Evolutionary conservation across 2,113 vertebrate genomes (phyloP), one percentile per base, ranked within the genome.

Genomic region (Anser brachyrhynchus): DNA sequence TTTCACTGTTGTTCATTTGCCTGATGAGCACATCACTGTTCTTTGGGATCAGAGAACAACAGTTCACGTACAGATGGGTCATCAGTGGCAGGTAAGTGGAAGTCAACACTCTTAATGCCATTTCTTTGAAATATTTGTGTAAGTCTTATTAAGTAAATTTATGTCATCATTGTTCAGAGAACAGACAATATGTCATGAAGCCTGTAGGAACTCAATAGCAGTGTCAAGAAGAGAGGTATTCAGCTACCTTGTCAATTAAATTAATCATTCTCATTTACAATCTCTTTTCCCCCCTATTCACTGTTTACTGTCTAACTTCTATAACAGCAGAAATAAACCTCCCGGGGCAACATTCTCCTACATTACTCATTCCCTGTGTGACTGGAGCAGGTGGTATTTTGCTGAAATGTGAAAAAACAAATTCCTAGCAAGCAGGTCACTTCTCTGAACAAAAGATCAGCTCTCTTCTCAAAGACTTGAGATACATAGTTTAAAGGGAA

Each of bases 1-100:
- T 97, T 99, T 99, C 97, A 99, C 98, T 1, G 96, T 99, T 65
- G 96, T 99, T 85, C 98, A 99, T 81, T 98, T 99, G 94, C 98
- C 98, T 11, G 88, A 95, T 61, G 98, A 99, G 29, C 98, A 99
- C 10, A 94, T 99, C 87, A 99, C 99, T 11, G 65, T 99, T 67
- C 98, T 99, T 59, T 99, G 99, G 99, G 99, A 99, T 97, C 98
- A 98, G n/a, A 99, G 99, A 91, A 99, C 98, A 86, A 99, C 99
- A 1, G 92, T 99, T 93, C 99, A 99, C 28, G 84, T 99, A 65
- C 99, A 99, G 95, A 98, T 98, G 52, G 99, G 99, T 91, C 99
- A 98, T 28, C 98, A 96, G 81, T 99, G 99, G 99, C 99, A 99
- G 98, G 99, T 99, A 95, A 90, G 95, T 59, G 37, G 0, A 82